Evolutionary conservation across 1,140 invertebrate species (phyloP), one percentile per base, ranked within the genome.

Genomic region (Cotesia glomerata): DNA sequence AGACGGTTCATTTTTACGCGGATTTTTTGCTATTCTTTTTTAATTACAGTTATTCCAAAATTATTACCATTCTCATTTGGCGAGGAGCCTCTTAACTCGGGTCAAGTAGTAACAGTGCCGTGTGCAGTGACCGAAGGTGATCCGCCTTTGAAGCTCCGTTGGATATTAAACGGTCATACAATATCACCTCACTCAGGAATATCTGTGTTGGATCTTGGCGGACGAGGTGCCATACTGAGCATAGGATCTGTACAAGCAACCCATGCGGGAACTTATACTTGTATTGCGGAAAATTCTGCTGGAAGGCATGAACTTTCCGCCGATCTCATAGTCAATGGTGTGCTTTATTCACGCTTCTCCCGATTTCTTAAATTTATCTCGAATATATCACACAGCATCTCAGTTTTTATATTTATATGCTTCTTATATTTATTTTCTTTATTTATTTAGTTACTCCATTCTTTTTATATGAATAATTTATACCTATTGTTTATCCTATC

Each of bases 221-320:
- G 90, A 84, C 89, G 92, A 74, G 91, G 90, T 80, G 92, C 91
- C 75, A 88, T 93, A 77, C 87, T 94, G 69, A 91, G 91, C 76
- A 93, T 95, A 76, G 92, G 93, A 82, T 91, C 89, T 73, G 91
- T 92, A 68, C 88, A 90, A 79, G 91, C 90, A 45, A 86, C 87
- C 74, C 92, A 95, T 84, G 91, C 92, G 73, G 94, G 94, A 79
- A 93, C 92, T 80, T 96, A 94, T 83, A 94, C 92, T n/a, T 96
- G 94, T 84, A 88, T 91, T 72, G 93, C 91, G 61, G 90, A 90
- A 87, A 95, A 95, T 85, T 87, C 88, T 69, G 93, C 92, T 72
- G 93, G 93, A 66, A 89, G 88, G 78, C 87, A 89, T 71, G 89
- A 90, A 76, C 88, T 91, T 77, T 90, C 91, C 49, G 86, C 91